Evolutionary conservation across 1,140 invertebrate genomes (phyloP), one percentile per base, ranked within the genome.

Genomic region (Ganaspis sp.): DNA sequence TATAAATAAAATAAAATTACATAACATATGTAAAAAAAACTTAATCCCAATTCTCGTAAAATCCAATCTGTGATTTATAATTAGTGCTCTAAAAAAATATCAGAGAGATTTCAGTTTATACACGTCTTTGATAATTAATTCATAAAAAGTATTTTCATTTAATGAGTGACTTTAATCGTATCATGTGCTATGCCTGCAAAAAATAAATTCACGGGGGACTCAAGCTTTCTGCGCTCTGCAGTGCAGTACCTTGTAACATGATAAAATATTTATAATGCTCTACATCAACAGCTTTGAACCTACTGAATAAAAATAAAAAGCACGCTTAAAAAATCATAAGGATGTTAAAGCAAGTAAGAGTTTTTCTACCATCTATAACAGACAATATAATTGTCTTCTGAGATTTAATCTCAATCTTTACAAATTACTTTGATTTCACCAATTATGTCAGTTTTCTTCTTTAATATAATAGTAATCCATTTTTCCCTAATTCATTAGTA

Each of bases 191-290:
- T 45, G 42, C 42, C n/a, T 45, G 42, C n/a, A 45, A n/a, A 45
- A 45, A 45, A 15, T n/a, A n/a, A n/a, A 45, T 45, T 45, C 42
- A 45, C 42, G 9, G 42, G 42, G 42, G 42, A 45, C 42, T 45
- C 42, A n/a, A 45, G 42, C 42, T 45, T 45, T 45, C 42, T 45
- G 42, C 42, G 42, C n/a, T n/a, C 42, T 45, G 42, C 42, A 45
- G 42, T 45, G 42, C 42, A 45, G 42, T 45, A 15, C 42, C 42
- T 45, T 45, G 42, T 45, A 45, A 45, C 42, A 45, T 45, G 42
- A 45, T 45, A 45, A 45, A 45, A 45, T 45, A 45, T 45, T 45
- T 45, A 45, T 45, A 45, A 45, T 45, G 42, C 42, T 45, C 42
- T 45, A 45, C 42, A 45, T 45, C 42, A 45, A 45, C 42, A 45